phyloP scores from a whole-genome alignment of 2,888 invertebrate genomes.

The Cheilosia grossa region DNA sequence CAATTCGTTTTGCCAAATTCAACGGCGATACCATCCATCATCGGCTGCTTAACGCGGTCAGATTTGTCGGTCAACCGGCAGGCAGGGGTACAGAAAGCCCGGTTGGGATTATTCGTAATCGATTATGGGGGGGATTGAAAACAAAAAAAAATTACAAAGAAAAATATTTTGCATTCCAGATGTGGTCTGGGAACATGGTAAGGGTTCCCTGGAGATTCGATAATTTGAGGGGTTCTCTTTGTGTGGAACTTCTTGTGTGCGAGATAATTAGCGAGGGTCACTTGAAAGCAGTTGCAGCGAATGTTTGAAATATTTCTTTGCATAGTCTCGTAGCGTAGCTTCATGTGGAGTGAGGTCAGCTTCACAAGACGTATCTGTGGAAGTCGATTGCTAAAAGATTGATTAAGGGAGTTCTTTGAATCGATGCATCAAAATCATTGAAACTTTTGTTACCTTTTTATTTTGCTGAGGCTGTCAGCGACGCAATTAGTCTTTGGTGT shows the following conservation, averaged over 20 bases:
- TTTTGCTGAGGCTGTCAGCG: slow-evolving; percentile 8
- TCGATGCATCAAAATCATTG: slow-evolving; percentile 48
- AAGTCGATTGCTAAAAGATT: slow-evolving; percentile 58
- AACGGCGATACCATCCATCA: slow-evolving; percentile 72
- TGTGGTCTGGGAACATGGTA: slow-evolving; percentile 19
- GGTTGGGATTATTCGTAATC: slow-evolving; percentile 51
- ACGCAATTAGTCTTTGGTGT: slow-evolving; percentile 13
- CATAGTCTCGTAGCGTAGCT: not conserved
- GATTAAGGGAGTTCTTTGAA: slow-evolving; percentile 51
- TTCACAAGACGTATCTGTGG: slow-evolving; percentile 18
- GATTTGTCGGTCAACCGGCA: slow-evolving; percentile 3
- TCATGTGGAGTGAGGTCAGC: slow-evolving; percentile 47
- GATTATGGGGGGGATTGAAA: slow-evolving; percentile 40
- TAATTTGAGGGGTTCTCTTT: slow-evolving; percentile 32
- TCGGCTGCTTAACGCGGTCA: slow-evolving; percentile 55
- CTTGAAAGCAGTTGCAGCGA: slow-evolving; percentile 5
- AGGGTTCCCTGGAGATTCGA: slow-evolving; percentile 45
- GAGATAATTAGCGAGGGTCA: slow-evolving; percentile 57
- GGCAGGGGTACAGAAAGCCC: slow-evolving; percentile 2
- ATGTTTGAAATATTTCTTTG: slow-evolving; percentile 17
- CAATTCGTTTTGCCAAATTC: slow-evolving; percentile 75
- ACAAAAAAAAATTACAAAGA: not conserved
- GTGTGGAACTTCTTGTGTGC: slow-evolving; percentile 22
- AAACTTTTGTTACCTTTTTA: slow-evolving; percentile 4
- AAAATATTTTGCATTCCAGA: slow-evolving; percentile 45